phyloP scores from a whole-genome alignment of 2,888 invertebrate species.

The Invenusta paracnida region DNA sequence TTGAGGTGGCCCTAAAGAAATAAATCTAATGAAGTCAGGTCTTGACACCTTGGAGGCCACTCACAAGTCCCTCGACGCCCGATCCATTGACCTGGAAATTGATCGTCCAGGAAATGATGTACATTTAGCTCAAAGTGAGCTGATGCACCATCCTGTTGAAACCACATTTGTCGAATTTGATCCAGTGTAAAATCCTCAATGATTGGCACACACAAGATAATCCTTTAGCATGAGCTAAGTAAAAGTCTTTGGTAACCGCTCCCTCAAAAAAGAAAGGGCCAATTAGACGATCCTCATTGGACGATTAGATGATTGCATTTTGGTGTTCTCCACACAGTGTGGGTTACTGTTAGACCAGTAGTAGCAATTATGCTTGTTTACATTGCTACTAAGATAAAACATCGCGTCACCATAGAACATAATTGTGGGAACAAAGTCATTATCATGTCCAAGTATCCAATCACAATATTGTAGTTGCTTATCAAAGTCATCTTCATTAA shows the following conservation, averaged over 20 bases:
- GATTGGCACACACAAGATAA: background rate
- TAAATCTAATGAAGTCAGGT: constrained; percentile 23
- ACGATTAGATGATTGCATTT: too few species aligned
- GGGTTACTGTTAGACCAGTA: background rate
- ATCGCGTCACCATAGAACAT: background rate
- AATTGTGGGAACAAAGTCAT: background rate
- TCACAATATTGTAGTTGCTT: constrained; percentile 3
- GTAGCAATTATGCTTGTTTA: background rate
- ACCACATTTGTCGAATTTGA: background rate
- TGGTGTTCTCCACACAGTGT: background rate
- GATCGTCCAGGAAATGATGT: constrained; percentile 12
- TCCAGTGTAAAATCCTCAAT: background rate
- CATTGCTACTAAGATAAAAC: constrained; percentile 23
- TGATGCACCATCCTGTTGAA: constrained; percentile 8
- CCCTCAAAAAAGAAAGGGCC: background rate
- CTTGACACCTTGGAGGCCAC: background rate
- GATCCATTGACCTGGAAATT: constrained; percentile 13
- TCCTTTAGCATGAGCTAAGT: background rate
- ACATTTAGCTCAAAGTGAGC: background rate
- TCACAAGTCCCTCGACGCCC: constrained; percentile 1
- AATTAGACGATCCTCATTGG: background rate
- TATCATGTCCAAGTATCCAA: constrained; percentile 4
- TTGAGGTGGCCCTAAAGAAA: constrained; percentile 11
- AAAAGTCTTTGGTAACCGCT: background rate
- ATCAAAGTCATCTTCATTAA: background rate